These are phyloP conservation scores for Drosophila jambulina DNA, from an alignment of 1,140 invertebrate species.

Conservation along the genomic window DNA sequence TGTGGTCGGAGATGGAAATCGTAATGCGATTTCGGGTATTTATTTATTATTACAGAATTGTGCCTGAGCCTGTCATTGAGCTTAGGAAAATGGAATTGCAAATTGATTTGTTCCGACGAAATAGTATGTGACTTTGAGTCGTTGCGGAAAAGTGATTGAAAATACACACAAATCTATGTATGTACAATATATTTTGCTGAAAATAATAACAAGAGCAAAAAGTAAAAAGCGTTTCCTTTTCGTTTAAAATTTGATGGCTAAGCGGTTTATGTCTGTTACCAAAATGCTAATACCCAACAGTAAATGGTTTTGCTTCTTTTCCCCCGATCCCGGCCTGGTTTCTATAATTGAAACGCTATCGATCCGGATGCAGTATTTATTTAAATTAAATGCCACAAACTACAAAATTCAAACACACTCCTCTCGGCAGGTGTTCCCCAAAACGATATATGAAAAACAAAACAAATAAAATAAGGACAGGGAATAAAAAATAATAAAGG, in stretches of 20 bases:
- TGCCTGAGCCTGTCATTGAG: slow-evolving; percentile 18
- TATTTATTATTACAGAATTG: slow-evolving; percentile 40
- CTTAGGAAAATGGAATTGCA: slow-evolving; percentile 29
- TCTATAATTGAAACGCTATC: slow-evolving; percentile 49
- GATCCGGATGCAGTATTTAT: slow-evolving; percentile 40
- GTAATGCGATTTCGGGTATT: slow-evolving; percentile 41
- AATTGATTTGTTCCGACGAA: slow-evolving; percentile 21
- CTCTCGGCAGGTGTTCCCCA: slow-evolving; percentile 20
- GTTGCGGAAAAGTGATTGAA: slow-evolving; percentile 5
- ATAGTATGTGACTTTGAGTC: slow-evolving; percentile 3
- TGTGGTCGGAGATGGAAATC: slow-evolving; percentile 16
- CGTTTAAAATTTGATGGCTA: slow-evolving; percentile 21
- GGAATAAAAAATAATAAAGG: slow-evolving; percentile 11
- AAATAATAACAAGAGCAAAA: not conserved
- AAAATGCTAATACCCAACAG: slow-evolving; percentile 18
- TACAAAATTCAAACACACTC: slow-evolving; percentile 11
- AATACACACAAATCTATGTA: not conserved
- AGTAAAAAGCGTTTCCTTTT: not conserved
- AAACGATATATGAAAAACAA: slow-evolving; percentile 4
- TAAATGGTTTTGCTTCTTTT: slow-evolving; percentile 22
- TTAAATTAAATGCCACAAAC: slow-evolving; percentile 42
- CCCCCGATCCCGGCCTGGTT: not conserved
- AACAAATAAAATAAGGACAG: not conserved
- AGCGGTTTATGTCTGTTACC: slow-evolving; percentile 39
- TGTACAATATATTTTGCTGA: not conserved